Conservation (phyloP, 92 coral and sea anemone species). For the Zoanthus sociatus region DNA sequence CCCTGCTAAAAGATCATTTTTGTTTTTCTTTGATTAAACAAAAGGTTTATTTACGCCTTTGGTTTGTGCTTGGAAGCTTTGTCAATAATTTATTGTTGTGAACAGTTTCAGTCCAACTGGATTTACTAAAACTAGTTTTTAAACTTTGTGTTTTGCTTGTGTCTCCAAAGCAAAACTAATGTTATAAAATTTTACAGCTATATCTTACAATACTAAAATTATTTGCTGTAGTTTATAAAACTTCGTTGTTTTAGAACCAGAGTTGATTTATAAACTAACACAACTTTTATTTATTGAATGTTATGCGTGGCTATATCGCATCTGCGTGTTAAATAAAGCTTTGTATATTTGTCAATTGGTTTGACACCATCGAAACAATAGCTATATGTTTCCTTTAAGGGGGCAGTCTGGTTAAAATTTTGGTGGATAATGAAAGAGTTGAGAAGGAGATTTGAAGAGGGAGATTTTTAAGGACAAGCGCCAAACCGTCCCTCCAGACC, state of each 20-base stretch:
- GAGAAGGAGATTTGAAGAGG: too few relatives aligned
- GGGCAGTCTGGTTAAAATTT: too few relatives aligned
- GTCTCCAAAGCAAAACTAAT: background rate
- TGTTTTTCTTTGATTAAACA: slow-evolving; percentile 10
- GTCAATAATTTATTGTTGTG: slow-evolving; percentile 39
- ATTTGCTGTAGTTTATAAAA: background rate
- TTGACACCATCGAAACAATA: background rate
- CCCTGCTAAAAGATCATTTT: slow-evolving; percentile 26
- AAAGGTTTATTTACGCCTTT: background rate
- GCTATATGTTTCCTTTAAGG: background rate
- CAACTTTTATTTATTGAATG: background rate
- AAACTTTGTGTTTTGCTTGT: background rate
- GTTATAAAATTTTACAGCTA: background rate
- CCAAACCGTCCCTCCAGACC: too few relatives aligned
- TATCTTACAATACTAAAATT: background rate
- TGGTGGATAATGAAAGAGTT: too few relatives aligned
- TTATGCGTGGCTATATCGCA: slow-evolving; percentile 1
- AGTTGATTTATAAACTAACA: too few relatives aligned
- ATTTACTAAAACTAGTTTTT: background rate
- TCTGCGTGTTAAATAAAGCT: background rate
- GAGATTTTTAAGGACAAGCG: too few relatives aligned
- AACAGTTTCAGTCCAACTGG: background rate
- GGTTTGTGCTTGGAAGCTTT: slow-evolving; percentile 15
- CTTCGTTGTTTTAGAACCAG: background rate
- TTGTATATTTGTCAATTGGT: background rate